These are phyloP conservation scores for Melitaea athalia DNA, from an alignment of 2,888 invertebrate genomes.

Conservation along the genomic window DNA sequence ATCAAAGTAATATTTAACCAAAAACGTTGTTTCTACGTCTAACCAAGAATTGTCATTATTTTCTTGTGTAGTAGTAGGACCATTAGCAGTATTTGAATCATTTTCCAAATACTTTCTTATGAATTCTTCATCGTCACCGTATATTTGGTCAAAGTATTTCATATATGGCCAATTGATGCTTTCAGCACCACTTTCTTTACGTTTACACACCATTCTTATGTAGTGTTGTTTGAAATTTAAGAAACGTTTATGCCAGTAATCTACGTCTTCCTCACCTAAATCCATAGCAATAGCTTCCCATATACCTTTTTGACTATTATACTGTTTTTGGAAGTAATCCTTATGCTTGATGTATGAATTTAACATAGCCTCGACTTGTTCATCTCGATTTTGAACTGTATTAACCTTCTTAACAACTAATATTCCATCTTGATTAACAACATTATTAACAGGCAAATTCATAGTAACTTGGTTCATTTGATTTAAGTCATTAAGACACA, in stretches of 20 bases:
- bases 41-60: conserved; percentile 53
- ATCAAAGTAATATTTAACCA: conserved; percentile 71
- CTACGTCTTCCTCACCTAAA: conserved; percentile 63
- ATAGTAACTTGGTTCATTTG: conserved; percentile 18
- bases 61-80: conserved; percentile 18
- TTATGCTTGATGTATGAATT: conserved; percentile 65
- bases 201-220: conserved; percentile 60
- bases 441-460: conserved; percentile 31
- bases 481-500: conserved; percentile 37
- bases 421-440: conserved; percentile 45
- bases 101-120: conserved; percentile 47
- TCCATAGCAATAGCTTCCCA: conserved; percentile 70
- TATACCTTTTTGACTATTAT: conserved; percentile 56
- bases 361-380: conserved; percentile 64
- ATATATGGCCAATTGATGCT: conserved; percentile 69
- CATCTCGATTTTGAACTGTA: conserved; percentile 44
- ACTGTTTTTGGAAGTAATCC: conserved; percentile 53
- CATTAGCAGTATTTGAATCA: conserved; percentile 21
- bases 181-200: conserved; percentile 48
- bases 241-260: conserved; percentile 72
- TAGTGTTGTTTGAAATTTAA: conserved; percentile 74
- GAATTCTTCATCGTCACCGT: conserved; percentile 60
- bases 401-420: conserved; percentile 52
- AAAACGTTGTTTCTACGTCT: conserved; percentile 60
- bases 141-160: conserved; percentile 67